phyloP scores from a whole-genome alignment of 2,797 vertebrate genomes.

The Enteromius paludinosus region DNA sequence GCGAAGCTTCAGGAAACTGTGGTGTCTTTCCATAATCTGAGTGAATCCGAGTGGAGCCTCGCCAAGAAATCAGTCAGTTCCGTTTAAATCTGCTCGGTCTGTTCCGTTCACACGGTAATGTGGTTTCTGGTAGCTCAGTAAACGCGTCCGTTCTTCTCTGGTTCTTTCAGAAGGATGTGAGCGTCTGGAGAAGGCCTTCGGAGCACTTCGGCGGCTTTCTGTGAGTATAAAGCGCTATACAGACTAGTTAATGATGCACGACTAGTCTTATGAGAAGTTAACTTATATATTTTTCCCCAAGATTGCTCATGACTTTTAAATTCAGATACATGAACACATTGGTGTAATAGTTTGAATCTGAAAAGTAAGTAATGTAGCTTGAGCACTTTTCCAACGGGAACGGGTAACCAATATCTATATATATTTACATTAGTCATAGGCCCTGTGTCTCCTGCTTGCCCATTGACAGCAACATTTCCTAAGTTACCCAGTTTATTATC shows the following conservation, averaged over 20 bases:
- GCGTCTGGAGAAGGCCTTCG: slow-evolving; percentile 84
- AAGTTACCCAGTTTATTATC: too few relatives aligned
- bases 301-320: neutral
- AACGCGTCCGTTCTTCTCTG: slow-evolving; percentile 23
- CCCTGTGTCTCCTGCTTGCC: too few relatives aligned
- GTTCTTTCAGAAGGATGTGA: slow-evolving; percentile 82
- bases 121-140: too few relatives aligned
- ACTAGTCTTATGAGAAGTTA: too few relatives aligned
- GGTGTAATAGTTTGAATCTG: too few relatives aligned
- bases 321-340: neutral
- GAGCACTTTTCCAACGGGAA: too few relatives aligned
- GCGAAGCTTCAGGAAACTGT: slow-evolving; percentile 48
- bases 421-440: too few relatives aligned
- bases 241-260: neutral
- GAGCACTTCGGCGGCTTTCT: slow-evolving; percentile 85
- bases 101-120: neutral
- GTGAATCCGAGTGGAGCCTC: slow-evolving; percentile 54
- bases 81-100: neutral
- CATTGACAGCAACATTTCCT: too few relatives aligned
- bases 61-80: slow-evolving; percentile 57
- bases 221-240: slow-evolving; percentile 73
- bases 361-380: too few relatives aligned
- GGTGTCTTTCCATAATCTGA: slow-evolving; percentile 52
- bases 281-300: neutral
- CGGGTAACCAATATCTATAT: too few relatives aligned